Conservation (phyloP, 2,888 invertebrate species). For the Ichneumoninae sp. region DNA sequence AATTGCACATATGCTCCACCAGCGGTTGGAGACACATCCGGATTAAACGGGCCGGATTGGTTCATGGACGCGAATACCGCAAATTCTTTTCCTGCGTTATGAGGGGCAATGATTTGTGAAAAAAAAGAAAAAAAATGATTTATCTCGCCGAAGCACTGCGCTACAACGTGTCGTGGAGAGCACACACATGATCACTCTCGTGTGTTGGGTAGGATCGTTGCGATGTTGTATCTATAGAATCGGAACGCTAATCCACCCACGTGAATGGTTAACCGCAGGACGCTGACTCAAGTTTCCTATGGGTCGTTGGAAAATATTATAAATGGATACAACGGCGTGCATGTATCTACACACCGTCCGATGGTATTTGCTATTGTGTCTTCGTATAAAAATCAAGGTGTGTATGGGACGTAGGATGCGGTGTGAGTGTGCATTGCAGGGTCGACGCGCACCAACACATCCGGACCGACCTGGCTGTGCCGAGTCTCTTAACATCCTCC, state of each 20-base stretch:
- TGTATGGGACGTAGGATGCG: slow-evolving; percentile 19
- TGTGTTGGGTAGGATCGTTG: slow-evolving; percentile 7
- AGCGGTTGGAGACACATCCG: slow-evolving; percentile 11
- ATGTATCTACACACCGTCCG: slow-evolving; percentile 1
- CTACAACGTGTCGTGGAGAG: slow-evolving; percentile 8
- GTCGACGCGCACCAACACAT: slow-evolving; percentile 23
- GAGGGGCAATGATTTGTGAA: background rate
- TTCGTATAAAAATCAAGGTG: slow-evolving; percentile 30
- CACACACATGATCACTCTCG: background rate
- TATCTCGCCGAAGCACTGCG: slow-evolving; percentile 37
- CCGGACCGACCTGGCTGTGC: slow-evolving; percentile 22
- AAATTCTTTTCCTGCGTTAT: slow-evolving; percentile 1
- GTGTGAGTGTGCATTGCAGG: slow-evolving; percentile 5
- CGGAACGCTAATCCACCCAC: slow-evolving; percentile 53
- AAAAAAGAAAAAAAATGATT: background rate
- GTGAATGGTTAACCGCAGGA: slow-evolving; percentile 52
- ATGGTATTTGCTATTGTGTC: slow-evolving; percentile 34
- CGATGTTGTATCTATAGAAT: slow-evolving; percentile 46
- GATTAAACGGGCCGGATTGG: slow-evolving; percentile 3
- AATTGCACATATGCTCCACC: background rate
- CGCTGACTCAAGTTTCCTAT: slow-evolving; percentile 45
- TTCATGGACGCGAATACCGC: slow-evolving; percentile 47
- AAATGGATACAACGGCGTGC: slow-evolving; percentile 5
- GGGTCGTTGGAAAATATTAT: slow-evolving; percentile 46
- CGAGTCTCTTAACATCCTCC: slow-evolving; percentile 67